Base-by-base conservation (phyloP, 2,797 vertebrate genomes). In the Fringilla coelebs region DNA sequence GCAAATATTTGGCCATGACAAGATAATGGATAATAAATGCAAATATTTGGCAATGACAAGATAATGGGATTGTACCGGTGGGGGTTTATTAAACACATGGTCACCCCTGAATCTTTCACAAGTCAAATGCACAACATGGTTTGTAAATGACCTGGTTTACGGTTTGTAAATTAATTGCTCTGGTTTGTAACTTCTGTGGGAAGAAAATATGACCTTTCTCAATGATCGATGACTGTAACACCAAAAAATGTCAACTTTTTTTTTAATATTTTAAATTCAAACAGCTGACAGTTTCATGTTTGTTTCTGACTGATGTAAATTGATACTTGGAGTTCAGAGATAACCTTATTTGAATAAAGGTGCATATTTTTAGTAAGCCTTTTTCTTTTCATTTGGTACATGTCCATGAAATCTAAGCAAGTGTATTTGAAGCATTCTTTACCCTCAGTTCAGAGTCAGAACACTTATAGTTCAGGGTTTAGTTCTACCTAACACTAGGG, bases 291-390 rank as follows among this genome's bases (percentile, higher is more conserved):
- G 70, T 96, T 96, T 94, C 89, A 71, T 76, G 20, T 96, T 96
- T 94, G 79, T 96, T 96, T 91, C 93, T 94, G 94, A 94, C 93
- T 96, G 87, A 95, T 97, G 96, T 92, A 94, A 97, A 88, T 94
- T 86, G 96, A 94, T 95, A 93, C 89, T 92, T 96, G 95, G 90
- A 96, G 92, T 95, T 97, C 72, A 93, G 91, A 83, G 54, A 79
- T 68, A 96, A 97, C 86, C 78, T 97, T 96, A 94, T 95, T 97
- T 94, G 96, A 98, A 98, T 98, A 98, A 98, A 98, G 96, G 96
- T 96, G 78, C 92, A 82, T 98, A 98, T 98, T 98, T 96, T 98
- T 98, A 97, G 93, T 97, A 98, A 94, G 68, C 41, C 63, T 88
- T 85, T 88, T 95, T 63, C 86, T 75, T 94, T 91, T 58, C 21